phyloP scores from a whole-genome alignment of 2,113 vertebrate genomes.

The Sander lucioperca region DNA sequence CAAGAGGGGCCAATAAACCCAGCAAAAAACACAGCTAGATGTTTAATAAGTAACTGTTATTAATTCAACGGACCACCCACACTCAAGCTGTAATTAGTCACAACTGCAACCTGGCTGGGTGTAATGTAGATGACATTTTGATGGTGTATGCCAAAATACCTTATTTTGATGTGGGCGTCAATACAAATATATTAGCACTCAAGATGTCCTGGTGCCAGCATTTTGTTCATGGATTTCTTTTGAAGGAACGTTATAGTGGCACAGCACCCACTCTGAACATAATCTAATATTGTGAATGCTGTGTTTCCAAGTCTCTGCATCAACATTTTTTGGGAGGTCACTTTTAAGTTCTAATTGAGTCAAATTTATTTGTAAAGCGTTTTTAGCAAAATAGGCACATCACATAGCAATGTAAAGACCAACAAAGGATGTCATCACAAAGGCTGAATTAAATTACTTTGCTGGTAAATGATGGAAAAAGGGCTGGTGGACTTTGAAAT shows the following conservation, averaged over 20 bases:
- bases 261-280: constrained; percentile 16
- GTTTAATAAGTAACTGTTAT: constrained; percentile 14
- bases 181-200: constrained; percentile 4
- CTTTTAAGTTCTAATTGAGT: constrained; percentile 63
- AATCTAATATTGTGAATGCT: constrained; percentile 38
- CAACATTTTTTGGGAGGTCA: constrained; percentile 53
- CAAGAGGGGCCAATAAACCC: constrained; percentile 25
- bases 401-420: constrained; percentile 43
- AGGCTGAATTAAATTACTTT: constrained; percentile 28
- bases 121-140: constrained; percentile 5
- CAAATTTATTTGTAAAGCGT: constrained; percentile 49
- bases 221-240: constrained; percentile 7
- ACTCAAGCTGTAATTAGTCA: constrained; percentile 19
- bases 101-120: neutral
- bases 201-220: neutral
- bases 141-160: neutral
- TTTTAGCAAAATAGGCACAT: constrained; percentile 31
- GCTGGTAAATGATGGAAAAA: constrained; percentile 54
- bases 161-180: constrained; percentile 4
- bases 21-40: constrained; percentile 14
- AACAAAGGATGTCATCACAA: constrained; percentile 52
- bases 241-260: constrained; percentile 25
- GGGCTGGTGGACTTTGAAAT: constrained; percentile 21
- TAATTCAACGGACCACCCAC: constrained; percentile 35
- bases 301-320: constrained; percentile 46